phyloP scores from a whole-genome alignment of 2,888 invertebrate species.

The Hirtodrosophila alboralis region DNA sequence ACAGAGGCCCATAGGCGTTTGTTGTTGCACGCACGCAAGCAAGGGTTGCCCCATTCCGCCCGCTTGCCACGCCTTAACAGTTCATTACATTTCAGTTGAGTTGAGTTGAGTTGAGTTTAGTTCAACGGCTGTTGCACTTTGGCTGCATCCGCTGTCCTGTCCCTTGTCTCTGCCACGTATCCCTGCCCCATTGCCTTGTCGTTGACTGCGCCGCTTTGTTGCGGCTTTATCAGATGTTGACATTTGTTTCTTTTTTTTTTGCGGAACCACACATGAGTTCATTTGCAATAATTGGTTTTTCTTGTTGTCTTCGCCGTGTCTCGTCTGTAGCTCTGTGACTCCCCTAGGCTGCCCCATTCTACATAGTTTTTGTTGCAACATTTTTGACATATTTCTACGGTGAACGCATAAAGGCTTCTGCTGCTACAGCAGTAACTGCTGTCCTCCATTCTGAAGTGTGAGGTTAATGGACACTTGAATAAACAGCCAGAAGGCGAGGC shows the following conservation, averaged over 20 bases:
- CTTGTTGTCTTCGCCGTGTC: conserved; percentile 66
- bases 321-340: not conserved
- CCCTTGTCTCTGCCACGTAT: conserved; percentile 43
- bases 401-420: conserved; percentile 6
- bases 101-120: conserved; percentile 34
- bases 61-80: not conserved
- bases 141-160: conserved; percentile 61
- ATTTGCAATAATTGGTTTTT: conserved; percentile 83
- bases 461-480: conserved; percentile 54
- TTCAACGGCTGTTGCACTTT: conserved; percentile 70
- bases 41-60: conserved; percentile 35
- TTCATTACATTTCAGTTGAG: conserved; percentile 36
- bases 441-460: conserved; percentile 49
- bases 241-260: conserved; percentile 70
- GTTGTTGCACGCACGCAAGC: conserved; percentile 56
- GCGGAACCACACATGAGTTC: conserved; percentile 83
- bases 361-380: conserved; percentile 51
- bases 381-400: conserved; percentile 66
- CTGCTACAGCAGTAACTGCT: conserved; percentile 44
- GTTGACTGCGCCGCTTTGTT: conserved; percentile 28
- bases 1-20: conserved; percentile 28
- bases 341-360: not conserved
- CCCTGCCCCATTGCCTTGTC: conserved; percentile 5
- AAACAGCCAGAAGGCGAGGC: conserved; percentile 12
- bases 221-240: conserved; percentile 79